Evolutionary conservation across 2,797 vertebrate species (phyloP).

Genomic region (Emydoidea blandingii): DNA sequence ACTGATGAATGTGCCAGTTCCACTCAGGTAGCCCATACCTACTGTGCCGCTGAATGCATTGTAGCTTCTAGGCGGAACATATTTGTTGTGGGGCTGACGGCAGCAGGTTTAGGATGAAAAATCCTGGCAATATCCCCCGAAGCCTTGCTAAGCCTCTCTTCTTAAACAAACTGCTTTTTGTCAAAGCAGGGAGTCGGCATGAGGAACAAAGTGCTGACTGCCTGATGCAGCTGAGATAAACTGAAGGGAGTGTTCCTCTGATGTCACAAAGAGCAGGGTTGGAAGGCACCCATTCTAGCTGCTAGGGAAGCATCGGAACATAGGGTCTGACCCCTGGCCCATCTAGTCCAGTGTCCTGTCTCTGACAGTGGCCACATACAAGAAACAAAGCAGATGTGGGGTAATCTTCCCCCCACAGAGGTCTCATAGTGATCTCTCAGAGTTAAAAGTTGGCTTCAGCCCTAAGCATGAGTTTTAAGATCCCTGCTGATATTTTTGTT

Average conservation of each 20-base stretch:
- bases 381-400: background rate
- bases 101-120: rapidly evolving
- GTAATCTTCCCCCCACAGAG: background rate
- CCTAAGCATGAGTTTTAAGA: background rate
- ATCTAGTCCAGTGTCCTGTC: background rate
- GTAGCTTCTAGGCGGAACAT: background rate
- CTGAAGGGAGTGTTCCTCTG: background rate
- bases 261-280: background rate
- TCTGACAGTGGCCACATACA: background rate
- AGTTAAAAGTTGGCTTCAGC: background rate
- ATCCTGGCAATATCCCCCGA: background rate
- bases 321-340: background rate
- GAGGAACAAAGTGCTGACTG: background rate
- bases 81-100: background rate
- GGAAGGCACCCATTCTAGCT: background rate
- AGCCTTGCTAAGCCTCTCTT: background rate
- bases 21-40: background rate
- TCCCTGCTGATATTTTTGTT: background rate
- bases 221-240: background rate
- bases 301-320: background rate
- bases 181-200: background rate
- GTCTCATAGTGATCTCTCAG: background rate
- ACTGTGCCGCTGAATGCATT: background rate
- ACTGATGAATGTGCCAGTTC: background rate
- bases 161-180: background rate